phyloP scores from a whole-genome alignment of 23 tunicate genomes.

The Clavelina lepadiformis region DNA sequence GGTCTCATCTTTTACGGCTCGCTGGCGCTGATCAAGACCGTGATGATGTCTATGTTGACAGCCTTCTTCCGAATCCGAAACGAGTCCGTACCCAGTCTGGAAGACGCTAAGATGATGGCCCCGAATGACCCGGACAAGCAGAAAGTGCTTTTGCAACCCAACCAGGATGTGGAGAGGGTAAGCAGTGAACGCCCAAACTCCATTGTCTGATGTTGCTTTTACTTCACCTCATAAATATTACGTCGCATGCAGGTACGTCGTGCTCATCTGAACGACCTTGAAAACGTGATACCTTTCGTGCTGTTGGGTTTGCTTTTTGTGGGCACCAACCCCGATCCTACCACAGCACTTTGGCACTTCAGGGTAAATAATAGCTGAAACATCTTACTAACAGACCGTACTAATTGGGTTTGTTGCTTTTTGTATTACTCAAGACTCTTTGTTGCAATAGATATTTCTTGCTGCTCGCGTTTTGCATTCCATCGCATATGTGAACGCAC shows the following conservation, averaged over 20 bases:
- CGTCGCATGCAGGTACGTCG: slow-evolving; percentile 39
- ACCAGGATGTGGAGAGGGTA: slow-evolving; percentile 51
- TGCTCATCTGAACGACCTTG: slow-evolving; percentile 82
- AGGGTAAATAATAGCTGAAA: too few species aligned
- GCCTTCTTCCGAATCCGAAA: slow-evolving; percentile 13
- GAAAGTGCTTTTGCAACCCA: slow-evolving; percentile 21
- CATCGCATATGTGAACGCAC: slow-evolving; percentile 8
- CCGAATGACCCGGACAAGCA: slow-evolving; percentile 38
- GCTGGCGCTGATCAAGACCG: slow-evolving; percentile 34
- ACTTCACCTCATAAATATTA: not conserved
- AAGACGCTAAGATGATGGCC: slow-evolving; percentile 42
- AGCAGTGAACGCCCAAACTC: too few species aligned
- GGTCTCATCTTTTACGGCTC: slow-evolving; percentile 39
- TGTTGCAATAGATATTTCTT: too few species aligned
- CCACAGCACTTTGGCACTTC: slow-evolving; percentile 61
- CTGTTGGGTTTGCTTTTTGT: slow-evolving; percentile 49
- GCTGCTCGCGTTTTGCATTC: slow-evolving; percentile 20
- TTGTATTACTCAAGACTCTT: too few species aligned
- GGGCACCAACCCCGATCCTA: slow-evolving; percentile 42
- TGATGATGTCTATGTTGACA: slow-evolving; percentile 42
- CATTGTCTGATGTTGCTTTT: too few species aligned
- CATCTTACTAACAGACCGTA: too few species aligned
- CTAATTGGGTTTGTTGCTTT: too few species aligned
- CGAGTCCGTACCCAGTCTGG: slow-evolving; percentile 10
- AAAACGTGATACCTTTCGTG: slow-evolving; percentile 77